Evolutionary conservation across 2,113 vertebrate genomes (phyloP).

Genomic region (Gila orcuttii): DNA sequence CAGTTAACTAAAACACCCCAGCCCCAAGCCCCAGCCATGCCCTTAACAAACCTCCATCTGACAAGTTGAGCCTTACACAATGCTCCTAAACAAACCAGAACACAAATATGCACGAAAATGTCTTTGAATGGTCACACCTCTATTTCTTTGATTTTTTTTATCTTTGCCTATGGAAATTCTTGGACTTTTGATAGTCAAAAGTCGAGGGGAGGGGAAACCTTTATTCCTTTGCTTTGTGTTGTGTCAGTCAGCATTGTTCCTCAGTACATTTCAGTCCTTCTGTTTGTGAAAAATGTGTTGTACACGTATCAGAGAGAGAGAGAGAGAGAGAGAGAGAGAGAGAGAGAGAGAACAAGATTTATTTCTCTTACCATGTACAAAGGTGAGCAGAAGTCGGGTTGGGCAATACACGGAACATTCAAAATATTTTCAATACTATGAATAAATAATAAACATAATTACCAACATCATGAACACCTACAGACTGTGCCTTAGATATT

Average conservation of each 20-base stretch:
- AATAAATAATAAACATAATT: not conserved
- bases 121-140: not conserved
- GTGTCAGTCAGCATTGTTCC: not conserved
- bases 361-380: not conserved
- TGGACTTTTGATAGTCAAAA: conserved; percentile 16
- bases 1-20: not conserved
- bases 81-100: conserved; percentile 22
- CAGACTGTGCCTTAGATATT: not conserved
- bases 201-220: not conserved
- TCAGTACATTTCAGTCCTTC: not conserved
- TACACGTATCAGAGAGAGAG: not conserved
- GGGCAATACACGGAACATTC: not conserved
- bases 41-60: not conserved
- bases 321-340: not conserved
- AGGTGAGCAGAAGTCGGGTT: not conserved
- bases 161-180: conserved; percentile 11
- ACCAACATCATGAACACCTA: not conserved
- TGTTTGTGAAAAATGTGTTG: not conserved
- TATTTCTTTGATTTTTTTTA: not conserved
- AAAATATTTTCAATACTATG: not conserved
- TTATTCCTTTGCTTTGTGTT: not conserved
- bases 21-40: not conserved
- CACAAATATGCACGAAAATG: not conserved
- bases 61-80: not conserved
- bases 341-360: no score